Conservation (phyloP, 2,888 invertebrate genomes). For the Fragum sueziense region DNA sequence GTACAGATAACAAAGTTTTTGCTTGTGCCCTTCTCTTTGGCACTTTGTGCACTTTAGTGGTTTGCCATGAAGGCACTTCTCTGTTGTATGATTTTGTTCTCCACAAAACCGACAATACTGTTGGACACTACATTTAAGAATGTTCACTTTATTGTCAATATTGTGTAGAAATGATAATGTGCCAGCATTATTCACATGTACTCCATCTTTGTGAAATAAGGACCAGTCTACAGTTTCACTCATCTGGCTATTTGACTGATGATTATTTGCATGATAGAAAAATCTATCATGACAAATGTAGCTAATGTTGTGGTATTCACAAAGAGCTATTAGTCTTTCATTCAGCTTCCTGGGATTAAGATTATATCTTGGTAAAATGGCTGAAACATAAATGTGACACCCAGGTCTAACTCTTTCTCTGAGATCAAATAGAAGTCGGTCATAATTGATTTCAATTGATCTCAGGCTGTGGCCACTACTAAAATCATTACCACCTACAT, state of each 20-base stretch:
- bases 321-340: neutral
- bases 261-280: neutral
- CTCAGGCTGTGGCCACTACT: neutral
- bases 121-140: neutral
- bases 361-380: neutral
- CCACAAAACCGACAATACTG: neutral
- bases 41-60: neutral
- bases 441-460: neutral
- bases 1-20: neutral
- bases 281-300: neutral
- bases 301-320: neutral
- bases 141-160: neutral
- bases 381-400: neutral
- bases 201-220: neutral
- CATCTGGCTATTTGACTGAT: neutral
- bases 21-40: neutral
- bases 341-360: neutral
- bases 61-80: neutral
- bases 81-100: neutral
- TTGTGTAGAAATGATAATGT: neutral
- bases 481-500: neutral
- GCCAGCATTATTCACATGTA: neutral
- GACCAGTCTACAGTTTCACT: neutral
- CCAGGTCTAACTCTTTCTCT: neutral
- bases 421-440: neutral